Base-by-base conservation (phyloP, 1,140 invertebrate species). In the Brachionus angularis region DNA sequence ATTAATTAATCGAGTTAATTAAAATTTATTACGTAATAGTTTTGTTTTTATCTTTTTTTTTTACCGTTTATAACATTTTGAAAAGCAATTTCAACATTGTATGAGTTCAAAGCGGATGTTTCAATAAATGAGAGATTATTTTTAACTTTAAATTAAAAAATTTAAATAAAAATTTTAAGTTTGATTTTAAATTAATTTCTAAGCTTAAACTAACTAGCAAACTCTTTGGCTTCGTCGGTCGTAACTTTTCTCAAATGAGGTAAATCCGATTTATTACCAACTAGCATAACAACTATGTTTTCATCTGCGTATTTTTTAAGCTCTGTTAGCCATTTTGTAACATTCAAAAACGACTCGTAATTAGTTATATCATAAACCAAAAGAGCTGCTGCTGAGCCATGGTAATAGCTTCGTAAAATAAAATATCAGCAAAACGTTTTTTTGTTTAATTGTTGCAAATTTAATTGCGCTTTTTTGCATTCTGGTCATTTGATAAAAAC, bases 61-160 rank as follows among this genome's bases (percentile, higher is more conserved):
- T 53, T 25, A 53, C 29, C 12, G 3, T 12, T 86, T 93, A 97
- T 83, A 98, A 87, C 85, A 98, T 98, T 86, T 98, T 98, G 94
- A 86, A 99, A 99, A 82, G 96, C 96, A 76, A 91, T 90, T 85
- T 99, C 96, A 76, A 99, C 96, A 84, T 99, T 99, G 62, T 96
- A 98, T 53, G 95, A 97, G 85, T 99, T 96, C 90, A 98, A 98
- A 75, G 96, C 96, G 86, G 93, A 97, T 74, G 96, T 94, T 87
- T 99, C 96, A 49, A 98, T 89, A 86, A 99, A 98, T 89, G 96
- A 95, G 50, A 98, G 86, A 75, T 93, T 95, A 86, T 99, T 98
- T 84, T 39, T 18, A 69, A 69, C 14, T 0, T 25, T 23, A 1
- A 33, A n/a, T 10, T 29, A 14, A n/a, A 62, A 21, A 55, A 64